Evolutionary conservation across 2,888 invertebrate species (phyloP).

Genomic region (Drosophila trichaetosa): DNA sequence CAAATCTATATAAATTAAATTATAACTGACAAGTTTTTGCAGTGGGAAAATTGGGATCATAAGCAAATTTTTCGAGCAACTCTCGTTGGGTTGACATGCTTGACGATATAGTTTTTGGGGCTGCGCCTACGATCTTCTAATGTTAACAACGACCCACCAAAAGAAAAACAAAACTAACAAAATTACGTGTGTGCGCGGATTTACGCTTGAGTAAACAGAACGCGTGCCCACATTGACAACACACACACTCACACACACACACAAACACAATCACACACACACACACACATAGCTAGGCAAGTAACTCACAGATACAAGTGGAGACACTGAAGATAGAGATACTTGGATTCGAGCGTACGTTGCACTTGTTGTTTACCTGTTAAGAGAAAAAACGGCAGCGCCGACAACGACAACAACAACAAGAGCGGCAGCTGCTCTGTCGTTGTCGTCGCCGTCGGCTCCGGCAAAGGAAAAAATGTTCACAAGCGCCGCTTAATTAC

Average conservation of each 20-base stretch:
- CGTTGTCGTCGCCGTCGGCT: slow-evolving; percentile 57
- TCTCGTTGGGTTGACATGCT: slow-evolving; percentile 48
- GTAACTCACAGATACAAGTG: slow-evolving; percentile 18
- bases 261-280: slow-evolving; percentile 16
- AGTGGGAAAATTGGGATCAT: not conserved
- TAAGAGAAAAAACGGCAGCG: slow-evolving; percentile 59
- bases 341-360: slow-evolving; percentile 65
- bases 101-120: slow-evolving; percentile 35
- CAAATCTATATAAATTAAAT: too few relatives aligned
- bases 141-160: slow-evolving; percentile 47
- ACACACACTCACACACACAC: slow-evolving; percentile 13
- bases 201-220: slow-evolving; percentile 76
- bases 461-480: slow-evolving; percentile 76
- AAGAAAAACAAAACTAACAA: slow-evolving; percentile 40
- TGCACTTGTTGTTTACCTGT: slow-evolving; percentile 79
- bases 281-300: slow-evolving; percentile 15
- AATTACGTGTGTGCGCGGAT: slow-evolving; percentile 77
- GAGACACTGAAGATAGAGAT: slow-evolving; percentile 49
- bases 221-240: slow-evolving; percentile 57
- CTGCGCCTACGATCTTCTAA: slow-evolving; percentile 59
- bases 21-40: too few relatives aligned
- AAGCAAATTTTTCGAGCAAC: not conserved
- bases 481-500: slow-evolving; percentile 81
- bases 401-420: slow-evolving; percentile 39
- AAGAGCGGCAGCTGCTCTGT: slow-evolving; percentile 34